A percentile compares a stretch with the other conserved stretches of the same genome.
Evolutionary conservation across 2,888 invertebrate genomes (phyloP).

Genomic region (Drosophila macrothrix): DNA sequence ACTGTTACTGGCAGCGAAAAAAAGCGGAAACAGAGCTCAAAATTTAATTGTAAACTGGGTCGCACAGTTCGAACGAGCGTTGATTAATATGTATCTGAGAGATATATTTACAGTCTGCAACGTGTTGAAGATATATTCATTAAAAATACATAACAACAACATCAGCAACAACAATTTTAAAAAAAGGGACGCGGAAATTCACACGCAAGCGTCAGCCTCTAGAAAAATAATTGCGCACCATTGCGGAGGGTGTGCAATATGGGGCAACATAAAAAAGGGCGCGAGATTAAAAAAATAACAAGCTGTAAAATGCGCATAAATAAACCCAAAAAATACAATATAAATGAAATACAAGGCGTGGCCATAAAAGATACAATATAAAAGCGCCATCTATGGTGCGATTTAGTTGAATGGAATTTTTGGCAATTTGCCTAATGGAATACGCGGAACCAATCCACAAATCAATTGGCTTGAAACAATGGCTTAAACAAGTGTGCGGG

Average conservation of each 20-base stretch:
- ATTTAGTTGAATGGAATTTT: constrained; percentile 27
- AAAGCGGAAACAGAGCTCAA: constrained; percentile 52
- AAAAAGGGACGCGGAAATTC: constrained; percentile 6
- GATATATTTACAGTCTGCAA: constrained; percentile 43
- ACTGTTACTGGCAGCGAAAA: constrained; percentile 1
- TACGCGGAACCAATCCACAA: constrained; percentile 42
- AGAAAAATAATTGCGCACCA: constrained; percentile 36
- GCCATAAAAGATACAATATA: constrained; percentile 12
- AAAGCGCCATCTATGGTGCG: constrained; percentile 25
- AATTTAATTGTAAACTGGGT: constrained; percentile 70
- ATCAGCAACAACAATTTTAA: not conserved
- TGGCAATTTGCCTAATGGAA: constrained; percentile 54
- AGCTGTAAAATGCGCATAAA: constrained; percentile 74
- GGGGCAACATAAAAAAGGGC: constrained; percentile 55
- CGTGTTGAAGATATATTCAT: constrained; percentile 67
- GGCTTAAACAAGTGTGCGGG: not conserved
- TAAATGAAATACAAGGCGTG: constrained; percentile 39
- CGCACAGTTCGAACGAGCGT: constrained; percentile 41
- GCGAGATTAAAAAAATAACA: constrained; percentile 75
- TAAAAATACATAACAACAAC: constrained; percentile 60
- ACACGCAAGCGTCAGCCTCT: constrained; percentile 13
- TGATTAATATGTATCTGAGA: constrained; percentile 50
- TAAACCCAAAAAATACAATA: constrained; percentile 33
- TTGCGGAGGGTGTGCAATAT: constrained; percentile 35
- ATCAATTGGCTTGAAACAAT: constrained; percentile 36